phyloP scores from a whole-genome alignment of 1,140 invertebrate species.

The Mycetomoellerius zeteki region DNA sequence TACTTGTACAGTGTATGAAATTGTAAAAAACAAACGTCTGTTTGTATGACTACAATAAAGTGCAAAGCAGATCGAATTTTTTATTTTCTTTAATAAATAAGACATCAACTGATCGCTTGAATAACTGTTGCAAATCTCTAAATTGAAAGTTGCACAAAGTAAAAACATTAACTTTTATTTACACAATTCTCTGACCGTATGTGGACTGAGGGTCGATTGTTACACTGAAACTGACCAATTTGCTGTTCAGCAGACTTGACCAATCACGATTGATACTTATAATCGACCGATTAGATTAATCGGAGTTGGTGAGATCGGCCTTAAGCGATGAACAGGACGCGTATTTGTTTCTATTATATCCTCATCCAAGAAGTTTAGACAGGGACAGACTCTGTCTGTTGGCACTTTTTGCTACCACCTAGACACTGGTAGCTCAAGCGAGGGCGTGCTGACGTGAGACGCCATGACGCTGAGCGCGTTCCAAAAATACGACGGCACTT shows the following conservation, averaged over 20 bases:
- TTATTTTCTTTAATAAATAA: not conserved
- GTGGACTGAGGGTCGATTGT: not conserved
- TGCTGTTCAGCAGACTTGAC: too few relatives aligned
- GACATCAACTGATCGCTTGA: not conserved
- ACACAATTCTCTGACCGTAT: not conserved
- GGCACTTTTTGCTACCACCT: slow-evolving; percentile 69
- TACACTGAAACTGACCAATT: too few relatives aligned
- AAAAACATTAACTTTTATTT: not conserved
- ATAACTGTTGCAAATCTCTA: not conserved
- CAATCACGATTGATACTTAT: too few relatives aligned
- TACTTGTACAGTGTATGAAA: not conserved
- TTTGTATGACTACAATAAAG: not conserved
- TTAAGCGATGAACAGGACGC: not conserved
- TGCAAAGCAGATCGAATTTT: not conserved
- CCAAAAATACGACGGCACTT: slow-evolving; percentile 83
- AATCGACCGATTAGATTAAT: too few relatives aligned
- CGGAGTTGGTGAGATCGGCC: too few relatives aligned
- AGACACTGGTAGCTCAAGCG: slow-evolving; percentile 66
- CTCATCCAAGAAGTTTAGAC: not conserved
- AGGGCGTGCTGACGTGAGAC: slow-evolving; percentile 81
- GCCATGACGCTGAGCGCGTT: slow-evolving; percentile 80
- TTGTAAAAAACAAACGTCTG: not conserved
- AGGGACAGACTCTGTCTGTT: slow-evolving; percentile 35
- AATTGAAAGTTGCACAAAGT: not conserved
- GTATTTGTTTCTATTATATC: slow-evolving; percentile 42